phyloP scores from a whole-genome alignment of 2,113 vertebrate genomes.

The Dasypus novemcinctus region DNA sequence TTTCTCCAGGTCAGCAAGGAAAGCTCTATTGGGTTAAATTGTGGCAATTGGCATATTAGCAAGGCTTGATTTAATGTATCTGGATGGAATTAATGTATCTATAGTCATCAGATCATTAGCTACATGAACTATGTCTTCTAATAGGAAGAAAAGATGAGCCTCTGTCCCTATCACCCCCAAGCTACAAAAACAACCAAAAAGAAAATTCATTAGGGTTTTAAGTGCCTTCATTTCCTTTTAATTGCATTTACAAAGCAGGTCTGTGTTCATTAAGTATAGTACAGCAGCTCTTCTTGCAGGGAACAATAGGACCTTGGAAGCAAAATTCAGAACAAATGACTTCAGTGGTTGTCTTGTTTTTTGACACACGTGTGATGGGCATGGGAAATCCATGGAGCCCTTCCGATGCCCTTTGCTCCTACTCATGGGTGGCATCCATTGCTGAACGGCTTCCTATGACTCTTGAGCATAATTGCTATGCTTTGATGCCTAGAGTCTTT shows the following conservation, averaged over 20 bases:
- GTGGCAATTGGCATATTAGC: neutral
- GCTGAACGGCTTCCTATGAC: neutral
- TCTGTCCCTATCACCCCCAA: neutral
- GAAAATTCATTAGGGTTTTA: constrained; percentile 10
- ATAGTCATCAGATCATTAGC: neutral
- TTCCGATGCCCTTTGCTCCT: neutral
- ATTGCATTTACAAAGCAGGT: neutral
- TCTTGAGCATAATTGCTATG: neutral
- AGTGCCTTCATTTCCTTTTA: constrained; percentile 30
- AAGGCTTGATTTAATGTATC: neutral
- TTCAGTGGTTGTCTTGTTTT: neutral
- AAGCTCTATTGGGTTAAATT: neutral
- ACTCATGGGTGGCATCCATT: neutral
- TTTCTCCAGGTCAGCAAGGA: neutral
- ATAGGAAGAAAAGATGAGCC: neutral
- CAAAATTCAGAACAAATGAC: neutral
- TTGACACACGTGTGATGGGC: neutral
- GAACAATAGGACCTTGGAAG: neutral
- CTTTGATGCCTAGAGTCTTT: neutral
- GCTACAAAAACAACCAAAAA: neutral
- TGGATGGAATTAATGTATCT: neutral
- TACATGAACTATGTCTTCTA: neutral
- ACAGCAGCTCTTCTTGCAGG: neutral
- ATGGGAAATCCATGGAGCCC: neutral
- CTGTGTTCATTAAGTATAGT: neutral